These are phyloP conservation scores for Speoplatyrhinus poulsoni DNA, from an alignment of 2,113 vertebrate species.

Conservation along the genomic window DNA sequence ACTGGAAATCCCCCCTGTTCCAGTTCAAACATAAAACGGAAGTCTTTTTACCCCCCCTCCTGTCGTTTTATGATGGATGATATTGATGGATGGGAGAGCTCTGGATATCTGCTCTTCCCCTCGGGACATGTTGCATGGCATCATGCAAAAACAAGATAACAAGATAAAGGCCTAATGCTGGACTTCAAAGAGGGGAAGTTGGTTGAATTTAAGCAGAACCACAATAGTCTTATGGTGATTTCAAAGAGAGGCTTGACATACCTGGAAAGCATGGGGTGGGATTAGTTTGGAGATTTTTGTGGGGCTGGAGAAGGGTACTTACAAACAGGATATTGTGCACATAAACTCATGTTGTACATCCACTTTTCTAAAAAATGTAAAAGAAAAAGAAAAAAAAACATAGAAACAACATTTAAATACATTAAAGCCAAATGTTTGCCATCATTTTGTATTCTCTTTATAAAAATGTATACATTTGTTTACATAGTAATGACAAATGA, in stretches of 20 bases:
- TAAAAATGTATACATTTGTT: too few relatives aligned
- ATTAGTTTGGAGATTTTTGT: background rate
- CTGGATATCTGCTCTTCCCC: constrained; percentile 54
- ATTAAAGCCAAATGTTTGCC: too few relatives aligned
- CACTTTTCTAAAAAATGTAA: background rate
- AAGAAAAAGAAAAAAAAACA: too few relatives aligned
- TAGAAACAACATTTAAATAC: too few relatives aligned
- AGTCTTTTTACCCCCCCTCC: background rate
- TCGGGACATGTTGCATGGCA: constrained; percentile 42
- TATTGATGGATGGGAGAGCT: constrained; percentile 54
- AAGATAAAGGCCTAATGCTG: constrained; percentile 67
- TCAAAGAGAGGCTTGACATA: constrained; percentile 24
- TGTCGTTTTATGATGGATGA: constrained; percentile 42
- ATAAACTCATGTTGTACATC: background rate
- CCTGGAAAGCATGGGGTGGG: background rate
- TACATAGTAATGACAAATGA: too few relatives aligned
- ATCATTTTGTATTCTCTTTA: too few relatives aligned
- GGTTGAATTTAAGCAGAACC: constrained; percentile 37
- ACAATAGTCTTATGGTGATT: constrained; percentile 29
- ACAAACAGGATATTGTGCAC: constrained; percentile 9
- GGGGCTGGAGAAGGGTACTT: background rate
- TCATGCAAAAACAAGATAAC: constrained; percentile 63
- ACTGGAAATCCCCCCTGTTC: constrained; percentile 45
- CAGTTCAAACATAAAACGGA: constrained; percentile 54
- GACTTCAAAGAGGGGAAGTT: constrained; percentile 61